Percentiles rank a stretch among this genome's conserved stretches.
Conservation (phyloP, 2,888 invertebrate species). For the Hirtodrosophila confusa region DNA sequence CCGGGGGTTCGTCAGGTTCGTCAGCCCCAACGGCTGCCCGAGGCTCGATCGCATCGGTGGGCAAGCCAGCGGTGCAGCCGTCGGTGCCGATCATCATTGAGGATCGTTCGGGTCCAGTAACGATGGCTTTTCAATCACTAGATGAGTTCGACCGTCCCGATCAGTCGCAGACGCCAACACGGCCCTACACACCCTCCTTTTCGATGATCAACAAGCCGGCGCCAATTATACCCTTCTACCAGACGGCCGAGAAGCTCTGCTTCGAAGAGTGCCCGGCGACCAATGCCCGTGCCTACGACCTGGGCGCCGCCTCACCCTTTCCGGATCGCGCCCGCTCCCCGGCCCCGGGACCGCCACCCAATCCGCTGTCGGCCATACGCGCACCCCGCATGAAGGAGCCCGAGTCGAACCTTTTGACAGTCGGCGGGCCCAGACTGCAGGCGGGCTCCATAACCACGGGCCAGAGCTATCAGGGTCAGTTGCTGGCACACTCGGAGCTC, state of each 20-base stretch:
- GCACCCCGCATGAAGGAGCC: slow-evolving; percentile 87
- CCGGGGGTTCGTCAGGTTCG: slow-evolving; percentile 10
- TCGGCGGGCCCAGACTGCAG: slow-evolving; percentile 69
- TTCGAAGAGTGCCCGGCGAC: slow-evolving; percentile 88
- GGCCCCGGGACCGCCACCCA: slow-evolving; percentile 89
- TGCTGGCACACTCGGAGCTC: slow-evolving; percentile 84
- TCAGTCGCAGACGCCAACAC: slow-evolving; percentile 81
- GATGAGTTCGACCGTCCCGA: slow-evolving; percentile 85
- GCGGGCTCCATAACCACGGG: slow-evolving; percentile 84
- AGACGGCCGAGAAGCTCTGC: slow-evolving; percentile 88
- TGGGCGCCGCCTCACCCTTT: slow-evolving; percentile 88
- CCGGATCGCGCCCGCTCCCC: slow-evolving; percentile 89
- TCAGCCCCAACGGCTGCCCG: slow-evolving; percentile 54
- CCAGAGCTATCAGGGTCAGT: slow-evolving; percentile 83
- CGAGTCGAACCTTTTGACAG: slow-evolving; percentile 62
- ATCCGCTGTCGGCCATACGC: slow-evolving; percentile 87
- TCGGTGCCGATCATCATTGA: slow-evolving; percentile 83
- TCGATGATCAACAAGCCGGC: slow-evolving; percentile 89
- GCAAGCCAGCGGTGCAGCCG: slow-evolving; percentile 45
- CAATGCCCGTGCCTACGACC: slow-evolving; percentile 87
- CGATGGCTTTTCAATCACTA: slow-evolving; percentile 88
- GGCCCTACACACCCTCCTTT: slow-evolving; percentile 87
- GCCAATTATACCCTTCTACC: slow-evolving; percentile 91
- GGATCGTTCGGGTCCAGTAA: slow-evolving; percentile 86
- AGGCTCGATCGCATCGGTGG: slow-evolving; percentile 38